phyloP scores from a whole-genome alignment of 2,797 vertebrate genomes.

The Danio tinwini region DNA sequence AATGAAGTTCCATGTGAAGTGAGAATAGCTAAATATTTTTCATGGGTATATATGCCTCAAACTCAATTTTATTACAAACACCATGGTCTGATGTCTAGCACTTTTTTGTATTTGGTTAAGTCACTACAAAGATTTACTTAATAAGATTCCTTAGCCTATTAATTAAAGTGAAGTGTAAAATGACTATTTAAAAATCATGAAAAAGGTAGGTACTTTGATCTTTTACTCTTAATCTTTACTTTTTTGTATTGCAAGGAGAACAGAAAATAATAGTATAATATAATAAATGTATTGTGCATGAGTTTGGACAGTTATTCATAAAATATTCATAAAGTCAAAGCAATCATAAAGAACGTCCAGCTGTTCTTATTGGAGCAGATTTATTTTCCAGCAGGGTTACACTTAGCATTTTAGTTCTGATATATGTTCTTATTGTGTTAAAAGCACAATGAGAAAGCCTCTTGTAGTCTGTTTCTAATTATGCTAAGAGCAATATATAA shows the following conservation, averaged over 20 bases:
- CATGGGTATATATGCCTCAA: neutral
- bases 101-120: neutral
- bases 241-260: conserved; percentile 21
- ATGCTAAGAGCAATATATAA: neutral
- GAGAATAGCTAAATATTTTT: neutral
- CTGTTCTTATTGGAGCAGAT: neutral
- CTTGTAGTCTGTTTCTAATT: conserved; percentile 10
- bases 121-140: neutral
- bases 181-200: neutral
- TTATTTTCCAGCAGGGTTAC: neutral
- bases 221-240: neutral
- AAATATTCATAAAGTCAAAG: neutral
- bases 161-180: neutral
- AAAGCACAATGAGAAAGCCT: neutral
- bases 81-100: neutral
- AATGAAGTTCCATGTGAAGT: neutral
- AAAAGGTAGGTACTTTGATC: neutral
- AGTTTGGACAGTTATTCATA: conserved; percentile 7
- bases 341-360: neutral
- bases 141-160: neutral
- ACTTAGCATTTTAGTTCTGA: neutral
- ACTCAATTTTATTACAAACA: no score
- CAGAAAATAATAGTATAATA: conserved; percentile 27
- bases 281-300: conserved; percentile 40
- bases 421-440: conserved; percentile 14